Percentiles rank a stretch among this genome's conserved stretches.
Evolutionary conservation across 2,888 invertebrate genomes (phyloP).

Genomic region (Marronus borbonicus): DNA sequence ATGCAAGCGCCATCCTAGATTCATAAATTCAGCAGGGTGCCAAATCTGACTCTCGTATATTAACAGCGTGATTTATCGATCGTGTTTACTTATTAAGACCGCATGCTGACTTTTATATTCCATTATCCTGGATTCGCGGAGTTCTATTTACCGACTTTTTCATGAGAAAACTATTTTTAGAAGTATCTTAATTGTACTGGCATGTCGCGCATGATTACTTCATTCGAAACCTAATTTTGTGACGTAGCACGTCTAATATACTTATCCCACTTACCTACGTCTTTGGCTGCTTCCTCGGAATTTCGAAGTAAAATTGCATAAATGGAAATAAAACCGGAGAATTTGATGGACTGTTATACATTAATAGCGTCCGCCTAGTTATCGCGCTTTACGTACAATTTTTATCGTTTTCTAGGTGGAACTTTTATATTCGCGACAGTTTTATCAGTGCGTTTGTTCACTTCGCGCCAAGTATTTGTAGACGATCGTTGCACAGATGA

Average conservation of each 20-base stretch:
- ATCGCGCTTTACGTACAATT: background rate
- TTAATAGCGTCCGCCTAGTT: too few relatives aligned
- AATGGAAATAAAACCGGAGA: too few relatives aligned
- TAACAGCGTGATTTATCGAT: slow-evolving; percentile 48
- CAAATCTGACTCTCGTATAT: slow-evolving; percentile 31
- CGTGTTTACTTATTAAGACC: slow-evolving; percentile 48
- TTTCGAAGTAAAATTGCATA: too few relatives aligned
- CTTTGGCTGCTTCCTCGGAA: too few relatives aligned
- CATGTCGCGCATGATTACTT: too few relatives aligned
- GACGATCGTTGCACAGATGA: background rate
- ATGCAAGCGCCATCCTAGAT: slow-evolving; percentile 5
- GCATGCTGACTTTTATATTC: slow-evolving; percentile 43
- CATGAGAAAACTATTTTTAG: background rate
- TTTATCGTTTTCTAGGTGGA: background rate
- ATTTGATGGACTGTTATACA: too few relatives aligned
- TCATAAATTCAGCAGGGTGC: slow-evolving; percentile 36
- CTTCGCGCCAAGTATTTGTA: background rate
- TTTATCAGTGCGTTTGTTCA: slow-evolving; percentile 23
- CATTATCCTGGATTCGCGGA: slow-evolving; percentile 19
- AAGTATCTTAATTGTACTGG: background rate
- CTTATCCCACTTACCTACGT: too few relatives aligned
- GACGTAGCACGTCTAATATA: too few relatives aligned
- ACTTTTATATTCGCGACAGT: slow-evolving; percentile 15
- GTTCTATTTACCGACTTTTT: slow-evolving; percentile 3
- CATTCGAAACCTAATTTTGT: too few relatives aligned